These are phyloP conservation scores for Drosophila funebris DNA, from an alignment of 1,140 invertebrate species.

Conservation along the genomic window DNA sequence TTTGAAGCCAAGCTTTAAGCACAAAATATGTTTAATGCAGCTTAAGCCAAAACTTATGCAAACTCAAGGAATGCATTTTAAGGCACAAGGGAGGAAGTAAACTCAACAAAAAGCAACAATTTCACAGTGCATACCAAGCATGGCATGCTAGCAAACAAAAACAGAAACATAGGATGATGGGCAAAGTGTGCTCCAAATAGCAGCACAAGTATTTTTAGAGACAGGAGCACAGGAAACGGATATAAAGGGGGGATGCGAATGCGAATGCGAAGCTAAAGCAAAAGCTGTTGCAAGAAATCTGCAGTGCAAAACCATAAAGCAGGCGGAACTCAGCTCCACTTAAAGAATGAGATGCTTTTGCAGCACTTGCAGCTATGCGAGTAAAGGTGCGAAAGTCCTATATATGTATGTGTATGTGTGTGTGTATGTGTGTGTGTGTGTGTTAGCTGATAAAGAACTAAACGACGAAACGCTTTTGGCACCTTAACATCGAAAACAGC, in stretches of 20 bases:
- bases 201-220: constrained; percentile 69
- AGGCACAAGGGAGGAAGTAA: neutral
- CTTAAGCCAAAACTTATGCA: constrained; percentile 10
- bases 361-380: constrained; percentile 3
- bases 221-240: constrained; percentile 50
- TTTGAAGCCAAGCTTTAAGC: constrained; percentile 12
- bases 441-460: constrained; percentile 24
- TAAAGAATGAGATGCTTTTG: constrained; percentile 61
- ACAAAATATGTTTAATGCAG: constrained; percentile 2
- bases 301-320: constrained; percentile 46
- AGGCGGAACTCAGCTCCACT: constrained; percentile 30
- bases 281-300: constrained; percentile 41
- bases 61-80: neutral
- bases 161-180: constrained; percentile 8
- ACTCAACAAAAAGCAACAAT: constrained; percentile 55
- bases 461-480: constrained; percentile 65
- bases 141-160: constrained; percentile 70
- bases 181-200: constrained; percentile 58
- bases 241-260: constrained; percentile 10
- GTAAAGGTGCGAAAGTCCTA: neutral
- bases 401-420: neutral
- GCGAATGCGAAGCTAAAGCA: constrained; percentile 50
- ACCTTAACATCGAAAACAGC: constrained; percentile 74
- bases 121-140: constrained; percentile 61
- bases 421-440: neutral